Conservation (phyloP, 2,797 vertebrate species). For the Myiothlypis coronata region DNA sequence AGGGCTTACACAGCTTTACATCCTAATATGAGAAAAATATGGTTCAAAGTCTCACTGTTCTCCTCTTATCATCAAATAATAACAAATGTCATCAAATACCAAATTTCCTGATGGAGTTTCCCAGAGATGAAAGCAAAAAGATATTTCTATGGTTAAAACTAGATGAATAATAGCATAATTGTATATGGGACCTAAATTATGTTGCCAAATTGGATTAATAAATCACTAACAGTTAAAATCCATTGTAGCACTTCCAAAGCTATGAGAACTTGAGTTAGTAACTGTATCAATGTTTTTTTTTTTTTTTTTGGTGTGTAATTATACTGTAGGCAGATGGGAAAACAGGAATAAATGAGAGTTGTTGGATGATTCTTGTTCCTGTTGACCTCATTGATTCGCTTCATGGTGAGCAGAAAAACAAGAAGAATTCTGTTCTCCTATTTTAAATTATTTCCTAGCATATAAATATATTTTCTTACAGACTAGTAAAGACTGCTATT, state of each 20-base stretch:
- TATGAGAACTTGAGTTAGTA: not conserved
- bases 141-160: not conserved
- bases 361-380: not conserved
- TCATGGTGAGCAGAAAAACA: not conserved
- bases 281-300: not conserved
- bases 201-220: not conserved
- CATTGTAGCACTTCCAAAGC: not conserved
- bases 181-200: not conserved
- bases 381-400: not conserved
- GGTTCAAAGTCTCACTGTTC: not conserved
- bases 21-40: not conserved
- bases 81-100: not conserved
- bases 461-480: not conserved
- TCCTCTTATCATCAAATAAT: not conserved
- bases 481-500: not conserved
- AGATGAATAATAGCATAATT: not conserved
- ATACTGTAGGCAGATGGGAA: not conserved
- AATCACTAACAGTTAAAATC: not conserved
- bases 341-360: not conserved
- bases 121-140: not conserved
- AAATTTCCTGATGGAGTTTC: not conserved
- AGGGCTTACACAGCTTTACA: not conserved
- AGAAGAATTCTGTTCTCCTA: not conserved
- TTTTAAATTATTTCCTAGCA: not conserved
- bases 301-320: not conserved